Evolutionary conservation across 2,888 invertebrate species (phyloP).

Genomic region (Drosophila pseudotakahashii): DNA sequence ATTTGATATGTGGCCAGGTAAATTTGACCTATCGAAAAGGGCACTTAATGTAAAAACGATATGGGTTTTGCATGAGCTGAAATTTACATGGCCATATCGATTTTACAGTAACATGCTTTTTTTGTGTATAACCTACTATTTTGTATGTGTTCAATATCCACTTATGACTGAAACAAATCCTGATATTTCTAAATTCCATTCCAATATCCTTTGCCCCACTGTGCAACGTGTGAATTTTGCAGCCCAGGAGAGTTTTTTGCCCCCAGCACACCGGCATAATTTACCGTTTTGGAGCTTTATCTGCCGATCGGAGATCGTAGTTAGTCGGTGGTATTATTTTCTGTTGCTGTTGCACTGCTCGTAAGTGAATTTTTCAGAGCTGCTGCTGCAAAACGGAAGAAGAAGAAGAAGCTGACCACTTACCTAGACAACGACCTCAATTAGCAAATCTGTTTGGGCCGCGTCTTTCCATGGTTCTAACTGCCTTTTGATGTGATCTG

Average conservation of each 20-base stretch:
- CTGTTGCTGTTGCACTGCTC: constrained; percentile 15
- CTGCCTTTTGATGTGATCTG: constrained; percentile 37
- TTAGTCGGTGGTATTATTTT: background rate
- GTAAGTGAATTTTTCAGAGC: constrained; percentile 65
- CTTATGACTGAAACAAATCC: no score
- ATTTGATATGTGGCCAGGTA: no score
- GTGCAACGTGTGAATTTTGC: constrained; percentile 39
- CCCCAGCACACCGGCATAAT: constrained; percentile 66
- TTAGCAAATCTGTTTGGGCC: constrained; percentile 64
- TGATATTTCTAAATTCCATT: no score
- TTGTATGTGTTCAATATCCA: no score
- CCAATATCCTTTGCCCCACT: constrained; percentile 15
- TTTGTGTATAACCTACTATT: no score
- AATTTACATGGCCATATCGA: no score
- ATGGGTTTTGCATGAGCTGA: no score
- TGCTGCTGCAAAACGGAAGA: constrained; percentile 60
- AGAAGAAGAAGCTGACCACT: constrained; percentile 53
- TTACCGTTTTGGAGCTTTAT: constrained; percentile 64
- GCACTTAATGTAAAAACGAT: no score
- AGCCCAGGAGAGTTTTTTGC: constrained; percentile 20
- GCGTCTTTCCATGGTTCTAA: constrained; percentile 60
- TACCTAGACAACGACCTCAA: constrained; percentile 73
- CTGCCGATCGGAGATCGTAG: constrained; percentile 19
- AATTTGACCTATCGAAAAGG: no score
- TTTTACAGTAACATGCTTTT: no score